Evolutionary conservation across 1,140 invertebrate genomes (phyloP).

Genomic region (Ylistrum balloti): DNA sequence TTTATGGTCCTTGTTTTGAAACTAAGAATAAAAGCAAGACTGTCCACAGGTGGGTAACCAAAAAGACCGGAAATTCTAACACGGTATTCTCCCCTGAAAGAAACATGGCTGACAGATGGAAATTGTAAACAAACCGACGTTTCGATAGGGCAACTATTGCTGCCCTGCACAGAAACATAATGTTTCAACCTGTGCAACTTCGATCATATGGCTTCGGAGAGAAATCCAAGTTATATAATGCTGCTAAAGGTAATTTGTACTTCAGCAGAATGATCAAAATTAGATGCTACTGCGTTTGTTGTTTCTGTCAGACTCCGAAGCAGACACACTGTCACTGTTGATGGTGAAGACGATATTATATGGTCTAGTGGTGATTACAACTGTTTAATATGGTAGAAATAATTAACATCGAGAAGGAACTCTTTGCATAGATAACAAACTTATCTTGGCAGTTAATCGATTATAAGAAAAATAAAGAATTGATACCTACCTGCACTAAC

Average conservation of each 20-base stretch:
- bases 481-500: no score
- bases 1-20: no score
- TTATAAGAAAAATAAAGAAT: no score
- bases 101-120: constrained; percentile 36
- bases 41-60: no score
- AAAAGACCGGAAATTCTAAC: neutral
- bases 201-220: constrained; percentile 60
- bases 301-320: neutral
- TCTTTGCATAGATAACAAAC: no score
- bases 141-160: constrained; percentile 1
- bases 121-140: constrained; percentile 47
- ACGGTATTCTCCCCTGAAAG: constrained; percentile 28
- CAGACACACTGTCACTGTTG: no score
- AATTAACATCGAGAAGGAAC: no score
- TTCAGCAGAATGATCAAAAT: neutral
- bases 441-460: no score
- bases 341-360: no score
- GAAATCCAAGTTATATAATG: constrained; percentile 63
- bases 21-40: no score
- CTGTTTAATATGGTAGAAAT: no score
- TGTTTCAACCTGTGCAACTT: constrained; percentile 65
- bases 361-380: no score
- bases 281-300: constrained; percentile 13
- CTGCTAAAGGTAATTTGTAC: constrained; percentile 61
- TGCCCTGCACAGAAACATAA: constrained; percentile 40